Evolutionary conservation across 2,888 invertebrate genomes (phyloP).

Genomic region (Autographa gamma): DNA sequence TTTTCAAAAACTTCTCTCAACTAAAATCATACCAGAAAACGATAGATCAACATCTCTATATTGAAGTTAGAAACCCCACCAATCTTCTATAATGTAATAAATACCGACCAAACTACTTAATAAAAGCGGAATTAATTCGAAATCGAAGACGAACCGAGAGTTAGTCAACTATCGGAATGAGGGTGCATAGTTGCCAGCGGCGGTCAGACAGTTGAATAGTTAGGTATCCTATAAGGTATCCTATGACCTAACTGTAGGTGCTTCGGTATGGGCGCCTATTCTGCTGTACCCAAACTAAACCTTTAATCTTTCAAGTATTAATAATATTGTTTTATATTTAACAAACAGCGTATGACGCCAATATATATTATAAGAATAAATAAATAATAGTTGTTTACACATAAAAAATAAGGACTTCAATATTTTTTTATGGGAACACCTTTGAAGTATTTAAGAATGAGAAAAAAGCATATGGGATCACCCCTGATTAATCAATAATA

Average conservation of each 20-base stretch:
- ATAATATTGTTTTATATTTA: no score
- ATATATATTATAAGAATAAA: no score
- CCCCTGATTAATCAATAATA: no score
- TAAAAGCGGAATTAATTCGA: slow-evolving; percentile 55
- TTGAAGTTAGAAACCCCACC: slow-evolving; percentile 10
- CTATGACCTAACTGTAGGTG: slow-evolving; percentile 13
- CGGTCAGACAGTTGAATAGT: slow-evolving; percentile 63
- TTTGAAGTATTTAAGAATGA: no score
- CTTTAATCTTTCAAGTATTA: neutral
- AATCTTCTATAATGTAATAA: slow-evolving; percentile 24
- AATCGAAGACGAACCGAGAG: slow-evolving; percentile 50
- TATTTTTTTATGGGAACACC: no score
- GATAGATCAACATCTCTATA: neutral
- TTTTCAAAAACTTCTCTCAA: no score
- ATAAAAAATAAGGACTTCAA: no score
- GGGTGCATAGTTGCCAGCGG: slow-evolving; percentile 60
- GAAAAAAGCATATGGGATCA: no score
- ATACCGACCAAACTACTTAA: slow-evolving; percentile 42
- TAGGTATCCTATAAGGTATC: slow-evolving; percentile 38
- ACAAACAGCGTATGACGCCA: no score
- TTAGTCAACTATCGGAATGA: slow-evolving; percentile 52
- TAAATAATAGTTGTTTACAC: no score
- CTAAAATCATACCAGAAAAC: neutral
- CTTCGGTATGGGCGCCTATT: slow-evolving; percentile 26
- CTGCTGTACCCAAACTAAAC: neutral